phyloP scores from a whole-genome alignment of 2,797 vertebrate species.

The Micropoecilia bifurca region DNA sequence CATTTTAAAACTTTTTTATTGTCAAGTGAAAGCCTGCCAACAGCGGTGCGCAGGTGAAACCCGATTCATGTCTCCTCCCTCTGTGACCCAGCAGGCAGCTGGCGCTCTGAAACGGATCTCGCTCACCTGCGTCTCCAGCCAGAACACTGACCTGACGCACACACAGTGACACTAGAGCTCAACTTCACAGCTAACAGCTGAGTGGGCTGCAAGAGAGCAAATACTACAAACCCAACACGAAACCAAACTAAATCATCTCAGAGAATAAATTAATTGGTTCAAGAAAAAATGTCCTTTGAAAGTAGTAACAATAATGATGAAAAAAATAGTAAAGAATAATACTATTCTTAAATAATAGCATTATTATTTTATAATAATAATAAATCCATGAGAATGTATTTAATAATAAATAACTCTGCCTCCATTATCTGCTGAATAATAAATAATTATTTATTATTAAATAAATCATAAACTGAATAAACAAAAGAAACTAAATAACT shows the following conservation, averaged over 20 bases:
- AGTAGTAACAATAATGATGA: neutral
- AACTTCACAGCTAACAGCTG: constrained; percentile 10
- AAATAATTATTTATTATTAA: no score
- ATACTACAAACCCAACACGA: neutral
- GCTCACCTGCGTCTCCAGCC: constrained; percentile 67
- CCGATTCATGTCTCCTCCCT: constrained; percentile 63
- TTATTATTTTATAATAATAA: no score
- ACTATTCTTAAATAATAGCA: no score
- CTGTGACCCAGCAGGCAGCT: constrained; percentile 71
- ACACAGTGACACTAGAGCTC: constrained; percentile 14
- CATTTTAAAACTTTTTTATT: constrained; percentile 41
- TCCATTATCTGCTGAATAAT: no score
- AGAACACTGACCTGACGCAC: constrained; percentile 17
- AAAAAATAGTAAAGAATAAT: neutral
- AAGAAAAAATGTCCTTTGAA: neutral
- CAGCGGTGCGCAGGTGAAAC: constrained; percentile 70
- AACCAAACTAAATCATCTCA: neutral
- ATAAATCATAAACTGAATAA: neutral
- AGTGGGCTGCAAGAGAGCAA: neutral
- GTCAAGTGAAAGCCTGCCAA: constrained; percentile 63
- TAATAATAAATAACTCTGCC: no score
- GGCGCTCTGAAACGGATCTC: constrained; percentile 62
- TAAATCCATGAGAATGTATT: no score
- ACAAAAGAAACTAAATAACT: neutral
- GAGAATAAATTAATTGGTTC: neutral